A percentile compares a stretch with the other conserved stretches of the same genome.
Conservation (phyloP, 2,113 vertebrate species). For the Lipophrys pholis region DNA sequence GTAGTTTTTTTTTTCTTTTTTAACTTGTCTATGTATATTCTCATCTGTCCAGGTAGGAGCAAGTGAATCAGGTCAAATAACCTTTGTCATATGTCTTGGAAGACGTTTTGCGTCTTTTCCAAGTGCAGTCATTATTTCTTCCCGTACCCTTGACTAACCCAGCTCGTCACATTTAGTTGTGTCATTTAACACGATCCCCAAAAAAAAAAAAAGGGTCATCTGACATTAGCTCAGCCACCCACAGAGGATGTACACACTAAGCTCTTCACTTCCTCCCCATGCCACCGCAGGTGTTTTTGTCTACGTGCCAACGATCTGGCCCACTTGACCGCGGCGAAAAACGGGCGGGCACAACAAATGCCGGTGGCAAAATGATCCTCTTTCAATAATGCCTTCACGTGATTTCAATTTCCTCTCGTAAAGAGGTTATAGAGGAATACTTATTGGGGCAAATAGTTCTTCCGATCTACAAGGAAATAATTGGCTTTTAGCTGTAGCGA, state of each 20-base stretch:
- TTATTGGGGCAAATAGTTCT: constrained; percentile 75
- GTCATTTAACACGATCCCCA: constrained; percentile 16
- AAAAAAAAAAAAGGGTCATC: constrained; percentile 1
- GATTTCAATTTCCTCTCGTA: constrained; percentile 65
- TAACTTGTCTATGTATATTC: too few species aligned
- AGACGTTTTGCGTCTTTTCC: too few species aligned
- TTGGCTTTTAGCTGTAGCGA: constrained; percentile 72
- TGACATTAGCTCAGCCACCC: constrained; percentile 21
- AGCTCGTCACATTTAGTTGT: not conserved
- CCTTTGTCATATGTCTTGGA: too few species aligned
- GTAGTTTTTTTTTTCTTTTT: too few species aligned
- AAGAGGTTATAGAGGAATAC: constrained; percentile 66
- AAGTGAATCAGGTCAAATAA: too few species aligned
- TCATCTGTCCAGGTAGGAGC: too few species aligned
- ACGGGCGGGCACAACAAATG: constrained; percentile 28
- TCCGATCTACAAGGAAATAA: constrained; percentile 73
- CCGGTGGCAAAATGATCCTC: constrained; percentile 40
- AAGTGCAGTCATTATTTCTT: too few species aligned
- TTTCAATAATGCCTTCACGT: constrained; percentile 48
- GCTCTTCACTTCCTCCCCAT: constrained; percentile 25
- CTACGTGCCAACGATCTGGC: constrained; percentile 22
- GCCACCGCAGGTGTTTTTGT: constrained; percentile 47
- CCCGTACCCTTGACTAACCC: not conserved
- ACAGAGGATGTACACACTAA: constrained; percentile 9
- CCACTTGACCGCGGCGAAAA: constrained; percentile 18